A percentile compares a stretch with the other conserved stretches of the same genome.
These are phyloP conservation scores for Acanthurus lineatus DNA, from an alignment of 2,797 vertebrate species.

Conservation along the genomic window DNA sequence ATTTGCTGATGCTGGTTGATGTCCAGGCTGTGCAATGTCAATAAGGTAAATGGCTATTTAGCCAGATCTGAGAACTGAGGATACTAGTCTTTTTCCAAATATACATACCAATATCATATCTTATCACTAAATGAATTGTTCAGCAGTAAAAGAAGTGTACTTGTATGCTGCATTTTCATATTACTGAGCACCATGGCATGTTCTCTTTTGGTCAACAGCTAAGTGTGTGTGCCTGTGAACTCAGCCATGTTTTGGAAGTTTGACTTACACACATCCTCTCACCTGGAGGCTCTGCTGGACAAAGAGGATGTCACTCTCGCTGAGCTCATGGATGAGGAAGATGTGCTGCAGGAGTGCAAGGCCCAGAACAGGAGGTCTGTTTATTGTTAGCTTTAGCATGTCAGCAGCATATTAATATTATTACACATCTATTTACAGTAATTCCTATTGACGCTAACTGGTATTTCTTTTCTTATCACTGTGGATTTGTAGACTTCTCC, in stretches of 20 bases:
- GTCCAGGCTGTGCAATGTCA: constrained; percentile 41
- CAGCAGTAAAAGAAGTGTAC: neutral
- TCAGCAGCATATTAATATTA: neutral
- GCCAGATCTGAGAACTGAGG: constrained; percentile 52
- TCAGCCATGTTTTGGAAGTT: constrained; percentile 99
- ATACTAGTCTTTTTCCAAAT: constrained; percentile 54
- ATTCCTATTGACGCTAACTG: constrained; percentile 10
- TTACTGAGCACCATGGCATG: neutral
- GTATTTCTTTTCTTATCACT: constrained; percentile 35
- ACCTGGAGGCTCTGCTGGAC: constrained; percentile 96
- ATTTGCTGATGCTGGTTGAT: constrained; percentile 50
- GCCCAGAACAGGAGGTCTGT: constrained; percentile 93
- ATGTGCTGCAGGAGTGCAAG: constrained; percentile 97
- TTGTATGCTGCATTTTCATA: neutral
- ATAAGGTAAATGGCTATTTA: constrained; percentile 62
- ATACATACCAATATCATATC: constrained; percentile 26
- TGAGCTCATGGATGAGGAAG: constrained; percentile 97
- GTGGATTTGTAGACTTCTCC: constrained; percentile 86
- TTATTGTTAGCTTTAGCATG: constrained; percentile 7
- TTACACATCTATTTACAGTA: neutral
- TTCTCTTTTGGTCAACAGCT: constrained; percentile 64
- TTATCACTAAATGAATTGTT: constrained; percentile 7
- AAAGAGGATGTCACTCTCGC: constrained; percentile 93
- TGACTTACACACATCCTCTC: constrained; percentile 95
- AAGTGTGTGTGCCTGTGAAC: constrained; percentile 62